Evolutionary conservation across 2,888 invertebrate genomes (phyloP), one percentile per base, ranked within the genome.

Genomic region (Salpingus planirostris): DNA sequence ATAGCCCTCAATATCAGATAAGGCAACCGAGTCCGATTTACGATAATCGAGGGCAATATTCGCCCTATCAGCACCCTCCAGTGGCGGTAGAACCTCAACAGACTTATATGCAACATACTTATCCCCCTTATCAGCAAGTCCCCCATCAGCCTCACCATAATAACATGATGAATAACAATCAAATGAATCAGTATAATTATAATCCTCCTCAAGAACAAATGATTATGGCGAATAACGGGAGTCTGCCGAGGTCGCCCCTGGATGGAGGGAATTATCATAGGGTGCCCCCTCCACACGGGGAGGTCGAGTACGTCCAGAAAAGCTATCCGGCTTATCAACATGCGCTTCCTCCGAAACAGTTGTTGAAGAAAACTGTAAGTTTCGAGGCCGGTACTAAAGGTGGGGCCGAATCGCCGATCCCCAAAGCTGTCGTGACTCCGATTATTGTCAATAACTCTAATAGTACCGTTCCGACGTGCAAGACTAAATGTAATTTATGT

Each of bases 401-500:
- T 2, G 78, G 78, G 3, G 22, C 42, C 15, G 54, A 54, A 28
- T 46, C 52, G 2, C 49, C 51, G 2, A 50, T 54, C 3, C 58
- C 60, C 5, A 60, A 61, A 50, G 57, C 64, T 1, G 50, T 60
- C 6, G 56, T 60, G 8, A 60, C 59, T n/a, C 62, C 63, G 3
- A 62, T 62, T 36, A 50, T 60, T 26, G 54, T 68, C 46, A 50
- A 68, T 39, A 62, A 59, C 40, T 54, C 60, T 28, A 57, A 55
- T 42, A 56, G 56, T 39, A 57, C 54, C 44, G 50, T 60, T 24
- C 57, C 51, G 25, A 53, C 47, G 14, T 71, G 78, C 49, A 78
- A 80, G 36, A 69, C 75, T 6, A 79, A 80, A 36, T 92, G 92
- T 61, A 83, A 86, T 64, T 70, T 93, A 49, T 93, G 92, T 64